Percentiles rank a stretch among this genome's conserved stretches.
These are phyloP conservation scores for Caenorhabditis sp. DNA, from an alignment of 2,888 invertebrate genomes.

Conservation along the genomic window DNA sequence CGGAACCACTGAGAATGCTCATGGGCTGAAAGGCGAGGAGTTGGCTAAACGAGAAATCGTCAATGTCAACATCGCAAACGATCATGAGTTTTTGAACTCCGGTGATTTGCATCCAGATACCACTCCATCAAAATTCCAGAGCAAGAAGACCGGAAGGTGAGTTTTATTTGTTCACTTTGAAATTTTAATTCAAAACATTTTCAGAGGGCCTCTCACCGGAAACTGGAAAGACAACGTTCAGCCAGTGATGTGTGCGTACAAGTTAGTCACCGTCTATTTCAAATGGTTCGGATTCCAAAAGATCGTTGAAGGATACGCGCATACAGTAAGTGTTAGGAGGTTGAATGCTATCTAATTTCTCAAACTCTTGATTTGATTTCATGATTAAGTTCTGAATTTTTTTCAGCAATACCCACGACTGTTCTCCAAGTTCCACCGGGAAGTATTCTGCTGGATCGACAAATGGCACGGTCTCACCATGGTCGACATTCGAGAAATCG, in stretches of 20 bases:
- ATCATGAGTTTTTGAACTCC: conserved; percentile 84
- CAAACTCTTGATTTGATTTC: background rate
- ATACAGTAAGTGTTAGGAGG: conserved; percentile 71
- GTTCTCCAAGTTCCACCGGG: conserved; percentile 98
- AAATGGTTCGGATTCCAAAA: conserved; percentile 97
- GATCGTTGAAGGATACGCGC: conserved; percentile 89
- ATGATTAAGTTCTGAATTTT: background rate
- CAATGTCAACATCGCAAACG: conserved; percentile 96
- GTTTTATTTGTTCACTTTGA: background rate
- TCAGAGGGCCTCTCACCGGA: conserved; percentile 89
- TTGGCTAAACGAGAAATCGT: conserved; percentile 91
- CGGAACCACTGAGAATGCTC: conserved; percentile 86
- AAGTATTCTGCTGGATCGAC: conserved; percentile 99
- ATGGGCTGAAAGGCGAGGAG: conserved; percentile 92
- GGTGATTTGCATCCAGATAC: conserved; percentile 92
- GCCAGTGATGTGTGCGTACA: conserved; percentile 96
- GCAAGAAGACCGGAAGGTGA: conserved; percentile 92
- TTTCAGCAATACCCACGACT: conserved; percentile 87
- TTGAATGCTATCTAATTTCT: background rate
- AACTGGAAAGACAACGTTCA: conserved; percentile 75
- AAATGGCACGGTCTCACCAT: conserved; percentile 98
- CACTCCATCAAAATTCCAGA: conserved; percentile 92
- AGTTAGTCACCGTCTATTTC: conserved; percentile 96
- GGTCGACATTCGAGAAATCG: conserved; percentile 96
- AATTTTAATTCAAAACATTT: background rate